phyloP scores from a whole-genome alignment of 1,140 invertebrate species.

The Drosophila willistoni region DNA sequence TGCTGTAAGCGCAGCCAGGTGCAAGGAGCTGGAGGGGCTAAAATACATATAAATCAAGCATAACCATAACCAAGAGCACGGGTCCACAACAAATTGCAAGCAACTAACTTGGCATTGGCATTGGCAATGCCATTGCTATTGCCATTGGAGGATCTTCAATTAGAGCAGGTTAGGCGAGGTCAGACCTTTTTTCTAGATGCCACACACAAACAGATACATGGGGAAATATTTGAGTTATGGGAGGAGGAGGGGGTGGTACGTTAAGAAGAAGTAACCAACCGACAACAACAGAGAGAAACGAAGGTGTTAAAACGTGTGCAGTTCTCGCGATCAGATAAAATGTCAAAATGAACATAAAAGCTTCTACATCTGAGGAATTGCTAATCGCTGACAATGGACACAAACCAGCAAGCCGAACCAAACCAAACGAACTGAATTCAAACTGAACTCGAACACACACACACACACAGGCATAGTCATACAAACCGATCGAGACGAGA shows the following conservation, averaged over 20 bases:
- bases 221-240: background rate
- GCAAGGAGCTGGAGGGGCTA: constrained; percentile 31
- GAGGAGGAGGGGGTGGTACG: too few species aligned
- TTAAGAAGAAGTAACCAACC: background rate
- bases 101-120: constrained; percentile 14
- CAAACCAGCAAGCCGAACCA: constrained; percentile 29
- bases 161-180: constrained; percentile 33
- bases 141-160: constrained; percentile 41
- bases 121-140: background rate
- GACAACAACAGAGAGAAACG: constrained; percentile 32
- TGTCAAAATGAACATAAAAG: constrained; percentile 83
- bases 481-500: constrained; percentile 13
- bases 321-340: constrained; percentile 83
- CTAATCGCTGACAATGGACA: constrained; percentile 68
- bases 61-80: constrained; percentile 46
- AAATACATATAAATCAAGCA: constrained; percentile 37
- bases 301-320: constrained; percentile 82
- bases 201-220: background rate
- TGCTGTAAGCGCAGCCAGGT: constrained; percentile 58
- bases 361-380: constrained; percentile 83
- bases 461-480: too few species aligned
- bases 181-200: constrained; percentile 3
- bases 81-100: constrained; percentile 56
- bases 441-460: background rate
- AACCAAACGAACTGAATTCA: background rate